Evolutionary conservation across 1,140 invertebrate genomes (phyloP).

Genomic region (Cyclina sinensis): DNA sequence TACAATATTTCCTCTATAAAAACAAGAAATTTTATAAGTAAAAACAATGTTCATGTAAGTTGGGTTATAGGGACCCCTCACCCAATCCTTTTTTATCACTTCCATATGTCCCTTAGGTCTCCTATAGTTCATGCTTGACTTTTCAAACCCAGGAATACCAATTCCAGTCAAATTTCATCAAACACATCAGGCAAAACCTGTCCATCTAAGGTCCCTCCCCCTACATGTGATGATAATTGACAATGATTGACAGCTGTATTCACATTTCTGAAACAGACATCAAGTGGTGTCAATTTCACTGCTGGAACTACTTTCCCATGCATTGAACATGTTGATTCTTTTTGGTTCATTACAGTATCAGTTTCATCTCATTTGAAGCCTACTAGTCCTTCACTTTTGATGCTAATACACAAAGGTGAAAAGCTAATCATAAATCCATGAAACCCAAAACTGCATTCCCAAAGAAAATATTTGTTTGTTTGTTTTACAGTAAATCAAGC

Average conservation of each 20-base stretch:
- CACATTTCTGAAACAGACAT: conserved; percentile 34
- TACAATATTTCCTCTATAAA: no score
- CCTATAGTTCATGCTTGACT: neutral
- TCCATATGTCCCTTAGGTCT: neutral
- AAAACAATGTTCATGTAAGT: no score
- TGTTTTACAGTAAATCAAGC: neutral
- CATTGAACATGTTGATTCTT: conserved; percentile 26
- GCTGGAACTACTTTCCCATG: conserved; percentile 28
- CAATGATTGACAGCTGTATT: conserved; percentile 35
- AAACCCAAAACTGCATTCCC: neutral
- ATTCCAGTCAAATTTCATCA: conserved; percentile 12
- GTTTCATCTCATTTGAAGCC: conserved; percentile 11
- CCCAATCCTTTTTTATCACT: neutral
- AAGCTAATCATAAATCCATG: neutral
- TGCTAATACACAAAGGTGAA: neutral
- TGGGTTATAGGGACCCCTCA: neutral
- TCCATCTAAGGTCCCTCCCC: neutral
- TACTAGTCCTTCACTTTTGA: neutral
- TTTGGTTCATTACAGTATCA: conserved; percentile 31
- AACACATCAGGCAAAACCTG: neutral
- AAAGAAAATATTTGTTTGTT: conserved; percentile 3
- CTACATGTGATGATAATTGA: conserved; percentile 28
- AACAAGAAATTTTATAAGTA: no score
- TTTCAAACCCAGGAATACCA: neutral
- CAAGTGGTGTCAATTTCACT: conserved; percentile 36